A percentile compares a stretch with the other conserved stretches of the same genome.
phyloP scores from a whole-genome alignment of 2,888 invertebrate genomes.

The Galerucella nymphaeae region DNA sequence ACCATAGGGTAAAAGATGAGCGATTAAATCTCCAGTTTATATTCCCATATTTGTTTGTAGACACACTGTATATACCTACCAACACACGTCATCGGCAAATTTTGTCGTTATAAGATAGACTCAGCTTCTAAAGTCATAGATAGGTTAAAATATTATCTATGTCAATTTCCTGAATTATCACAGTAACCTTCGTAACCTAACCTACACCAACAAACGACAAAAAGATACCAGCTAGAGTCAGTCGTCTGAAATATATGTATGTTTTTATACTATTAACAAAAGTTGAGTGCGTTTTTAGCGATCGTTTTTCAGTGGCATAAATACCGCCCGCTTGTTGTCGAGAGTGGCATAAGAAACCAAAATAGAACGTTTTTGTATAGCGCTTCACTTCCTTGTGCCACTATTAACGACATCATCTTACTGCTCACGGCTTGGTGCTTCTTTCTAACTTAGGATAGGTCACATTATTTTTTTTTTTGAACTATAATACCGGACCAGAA shows the following conservation, averaged over 20 bases:
- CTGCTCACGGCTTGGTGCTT: conserved; percentile 42
- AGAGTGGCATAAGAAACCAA: conserved; percentile 59
- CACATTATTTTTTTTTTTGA: conserved; percentile 28
- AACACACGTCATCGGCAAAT: too few species aligned
- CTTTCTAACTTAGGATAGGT: conserved; percentile 48
- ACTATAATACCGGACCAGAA: conserved; percentile 22
- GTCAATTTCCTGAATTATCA: not conserved
- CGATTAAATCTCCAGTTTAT: too few species aligned
- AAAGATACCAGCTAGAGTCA: conserved; percentile 54
- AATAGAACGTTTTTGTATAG: conserved; percentile 61
- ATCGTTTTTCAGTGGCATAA: conserved; percentile 53
- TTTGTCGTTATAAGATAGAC: too few species aligned
- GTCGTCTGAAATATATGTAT: conserved; percentile 57
- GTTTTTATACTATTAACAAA: conserved; percentile 52
- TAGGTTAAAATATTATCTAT: too few species aligned
- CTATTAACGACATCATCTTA: conserved; percentile 51
- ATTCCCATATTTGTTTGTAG: too few species aligned
- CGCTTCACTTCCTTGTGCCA: conserved; percentile 45
- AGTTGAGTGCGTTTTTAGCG: conserved; percentile 48
- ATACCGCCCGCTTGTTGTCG: conserved; percentile 37
- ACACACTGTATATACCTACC: too few species aligned
- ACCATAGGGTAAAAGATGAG: too few species aligned
- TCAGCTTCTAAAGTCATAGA: too few species aligned
- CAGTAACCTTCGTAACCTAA: conserved; percentile 38
- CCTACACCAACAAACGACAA: conserved; percentile 53